Evolutionary conservation across 1,140 invertebrate genomes (phyloP), one percentile per base, ranked within the genome.

Genomic region (Phymorhynchus buccinoides): DNA sequence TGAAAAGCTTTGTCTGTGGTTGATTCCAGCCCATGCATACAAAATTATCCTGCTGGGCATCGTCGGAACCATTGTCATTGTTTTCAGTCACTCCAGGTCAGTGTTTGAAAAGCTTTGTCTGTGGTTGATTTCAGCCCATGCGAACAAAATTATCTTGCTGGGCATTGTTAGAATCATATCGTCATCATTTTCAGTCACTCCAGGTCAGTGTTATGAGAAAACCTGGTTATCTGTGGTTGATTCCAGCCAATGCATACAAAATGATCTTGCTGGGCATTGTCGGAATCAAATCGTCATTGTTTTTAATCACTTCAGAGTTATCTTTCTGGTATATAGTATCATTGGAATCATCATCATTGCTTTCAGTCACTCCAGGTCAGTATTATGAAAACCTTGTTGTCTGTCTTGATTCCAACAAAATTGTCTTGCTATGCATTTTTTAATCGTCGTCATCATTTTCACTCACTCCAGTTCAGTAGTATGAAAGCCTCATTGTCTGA

Each of bases 401-500:
- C n/a, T n/a, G n/a, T n/a, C n/a, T n/a, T n/a, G n/a, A n/a, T 88
- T 96, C 35, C 95, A 96, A 96, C 56, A 95, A 98, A n/a, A 98
- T 98, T 82, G 95, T 98, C 30, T 94, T 98, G 4, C 94, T 98
- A 35, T 96, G 96, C 3, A 94, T 96, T 27, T 96, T 96, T 80
- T 97, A 96, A 22, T 95, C 0, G 96, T 97, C 42, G 97, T 98
- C 90, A 97, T 98, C 44, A 97, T 97, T 91, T 95, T 97, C 68
- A 97, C 97, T 0, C 98, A 97, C 97, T 96, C 97, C 83, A 97
- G 96, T 96, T 97, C n/a, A n/a, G n/a, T n/a, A n/a, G n/a, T n/a
- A 96, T 52, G n/a, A n/a, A n/a, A n/a, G n/a, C n/a, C n/a, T n/a
- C 98, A n/a, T n/a, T n/a, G n/a, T n/a, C n/a, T n/a, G n/a, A n/a